Evolutionary conservation across 2,888 invertebrate species (phyloP).

Genomic region (Operophtera brumata): DNA sequence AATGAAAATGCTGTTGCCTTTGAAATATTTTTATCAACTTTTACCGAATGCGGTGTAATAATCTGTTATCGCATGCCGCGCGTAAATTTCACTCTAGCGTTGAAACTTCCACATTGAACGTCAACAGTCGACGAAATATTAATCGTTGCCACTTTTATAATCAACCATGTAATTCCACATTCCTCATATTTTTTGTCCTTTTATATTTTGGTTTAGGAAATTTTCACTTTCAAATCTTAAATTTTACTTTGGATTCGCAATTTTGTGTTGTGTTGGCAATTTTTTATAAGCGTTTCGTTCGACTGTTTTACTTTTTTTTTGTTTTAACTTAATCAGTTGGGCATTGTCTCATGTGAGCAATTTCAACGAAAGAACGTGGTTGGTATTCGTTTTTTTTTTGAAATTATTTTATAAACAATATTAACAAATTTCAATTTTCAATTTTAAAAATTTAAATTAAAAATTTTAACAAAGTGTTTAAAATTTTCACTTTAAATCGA

Average conservation of each 20-base stretch:
- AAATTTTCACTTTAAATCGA: background rate
- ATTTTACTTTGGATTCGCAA: background rate
- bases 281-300: constrained; percentile 55
- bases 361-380: constrained; percentile 51
- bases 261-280: background rate
- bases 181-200: constrained; percentile 6
- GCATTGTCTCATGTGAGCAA: constrained; percentile 51
- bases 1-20: constrained; percentile 20
- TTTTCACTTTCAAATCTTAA: background rate
- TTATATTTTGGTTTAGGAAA: background rate
- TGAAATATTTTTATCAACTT: constrained; percentile 29
- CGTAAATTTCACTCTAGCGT: constrained; percentile 59
- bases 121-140: constrained; percentile 69
- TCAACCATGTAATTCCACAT: constrained; percentile 28
- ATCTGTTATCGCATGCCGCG: constrained; percentile 61
- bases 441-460: too few relatives aligned
- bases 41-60: constrained; percentile 40
- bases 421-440: background rate
- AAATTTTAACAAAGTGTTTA: too few relatives aligned
- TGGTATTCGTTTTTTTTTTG: too few relatives aligned
- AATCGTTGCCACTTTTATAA: constrained; percentile 45
- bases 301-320: constrained; percentile 36
- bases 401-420: too few relatives aligned
- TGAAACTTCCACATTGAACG: constrained; percentile 47
- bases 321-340: constrained; percentile 59